Evolutionary conservation across 2,113 vertebrate species (phyloP), one percentile per base, ranked within the genome.

Genomic region (Syngnathoides biaculeatus): DNA sequence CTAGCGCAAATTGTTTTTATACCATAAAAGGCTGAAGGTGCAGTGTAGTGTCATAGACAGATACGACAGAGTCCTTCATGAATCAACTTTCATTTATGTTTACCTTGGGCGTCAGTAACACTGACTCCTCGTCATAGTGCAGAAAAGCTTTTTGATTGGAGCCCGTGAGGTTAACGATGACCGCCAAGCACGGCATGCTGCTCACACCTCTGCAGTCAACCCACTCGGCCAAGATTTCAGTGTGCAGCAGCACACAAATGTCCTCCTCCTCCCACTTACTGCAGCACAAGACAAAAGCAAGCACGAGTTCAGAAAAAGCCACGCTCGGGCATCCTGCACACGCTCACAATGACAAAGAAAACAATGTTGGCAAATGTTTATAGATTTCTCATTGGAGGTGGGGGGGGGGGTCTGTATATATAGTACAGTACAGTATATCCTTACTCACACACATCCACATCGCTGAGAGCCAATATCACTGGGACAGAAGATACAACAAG

Each of bases 111-210:
- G 75, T 79, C 4, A 80, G 75, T 62, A 90, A 76, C 42, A 91
- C 71, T 0, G 87, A 85, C 35, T 92, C 92, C 60, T 94, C 93
- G 26, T 94, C 90, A 5, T 91, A 90, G 74, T 89, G 90, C 14
- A 95, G 91, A 15, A 86, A 73, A 52, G 79, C 80, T 27, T 62
- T 82, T 75, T 84, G 85, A 22, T 85, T 84, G 24, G 91, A 88
- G 57, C 68, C 72, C 0, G 79, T 86, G 77, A 92, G 73, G 66
- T 86, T 92, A 40, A 94, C 93, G 15, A 78, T 80, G 65, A 89
- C 92, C 73, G 79, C 85, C 53, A 94, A 91, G 72, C 93, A 95
- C 0, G 89, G 92, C 78, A 86, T 86, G 4, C 72, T 75, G 68
- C 82, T 89, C 76, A 87, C 89, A 15, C 87, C 85, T 61, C 62